Evolutionary conservation across 2,797 vertebrate species (phyloP), one percentile per base, ranked within the genome.

Genomic region (Pseudochromis fuscus): DNA sequence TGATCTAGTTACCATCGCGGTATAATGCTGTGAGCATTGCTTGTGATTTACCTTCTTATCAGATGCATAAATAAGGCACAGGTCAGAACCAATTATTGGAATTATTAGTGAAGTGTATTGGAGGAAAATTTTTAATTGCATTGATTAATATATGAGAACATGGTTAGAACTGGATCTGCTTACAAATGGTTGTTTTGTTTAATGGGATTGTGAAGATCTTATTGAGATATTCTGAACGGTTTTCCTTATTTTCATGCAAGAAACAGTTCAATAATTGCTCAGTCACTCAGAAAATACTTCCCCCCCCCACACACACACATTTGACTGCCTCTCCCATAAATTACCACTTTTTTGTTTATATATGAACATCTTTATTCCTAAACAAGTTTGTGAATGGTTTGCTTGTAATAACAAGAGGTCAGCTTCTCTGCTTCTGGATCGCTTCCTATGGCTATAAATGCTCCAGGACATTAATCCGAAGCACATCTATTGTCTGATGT

Each of bases 401-500:
- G 50, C 50, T 82, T 70, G 28, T 62, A 63, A 62, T 74, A 79
- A 56, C 65, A 55, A 60, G 59, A 72, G 48, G 68, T 87, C 51
- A 75, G 65, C 71, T 75, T 77, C 56, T 49, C 75, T 78, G 57
- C 63, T 73, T 84, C 69, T 83, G 72, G 64, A 72, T 92, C 48
- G 79, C 89, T 94, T 94, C 90, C 82, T 91, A 42, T 70, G 64
- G 60, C 69, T 81, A 63, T 87, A 87, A 86, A 84, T 40, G 66
- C 86, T 82, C 19, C 85, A 86, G 83, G 89, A 89, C 82, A 83
- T 86, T 84, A 87, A 88, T 87, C 82, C 77, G 60, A 89, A 93
- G 75, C 82, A 89, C 88, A 82, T 93, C 91, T 92, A 92, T 93
- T 92, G 92, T 94, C 72, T 93, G 88, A 92, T 89, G 78, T 87